Conservation (phyloP, 2,888 invertebrate species). For the Dicyrtomina minuta region DNA sequence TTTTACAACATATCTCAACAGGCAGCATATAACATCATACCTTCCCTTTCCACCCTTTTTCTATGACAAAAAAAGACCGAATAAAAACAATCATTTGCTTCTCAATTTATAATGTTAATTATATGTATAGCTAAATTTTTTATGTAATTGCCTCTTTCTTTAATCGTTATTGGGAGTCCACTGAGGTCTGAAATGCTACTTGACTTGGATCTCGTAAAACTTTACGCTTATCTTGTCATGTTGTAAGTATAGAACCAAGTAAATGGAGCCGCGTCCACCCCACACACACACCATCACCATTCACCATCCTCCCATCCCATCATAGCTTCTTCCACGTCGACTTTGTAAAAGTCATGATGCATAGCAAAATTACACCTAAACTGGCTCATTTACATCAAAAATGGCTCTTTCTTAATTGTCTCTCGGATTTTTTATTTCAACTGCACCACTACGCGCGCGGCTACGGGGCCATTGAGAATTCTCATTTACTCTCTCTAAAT, state of each 20-base stretch:
- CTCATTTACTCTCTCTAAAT: slow-evolving; percentile 5
- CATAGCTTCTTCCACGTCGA: slow-evolving; percentile 18
- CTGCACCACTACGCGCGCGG: not conserved
- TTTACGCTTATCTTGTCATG: not conserved
- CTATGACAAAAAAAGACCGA: too few relatives aligned
- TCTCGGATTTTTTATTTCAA: not conserved
- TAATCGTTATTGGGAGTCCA: too few relatives aligned
- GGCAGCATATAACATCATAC: too few relatives aligned
- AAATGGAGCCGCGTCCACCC: not conserved
- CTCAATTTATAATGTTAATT: too few relatives aligned
- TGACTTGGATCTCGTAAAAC: not conserved
- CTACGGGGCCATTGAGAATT: slow-evolving; percentile 7
- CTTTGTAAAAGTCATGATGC: slow-evolving; percentile 36
- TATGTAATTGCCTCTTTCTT: too few relatives aligned
- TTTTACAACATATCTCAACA: too few relatives aligned
- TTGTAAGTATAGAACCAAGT: too few relatives aligned
- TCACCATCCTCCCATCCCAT: too few relatives aligned
- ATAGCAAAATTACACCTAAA: slow-evolving; percentile 34
- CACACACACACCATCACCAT: too few relatives aligned
- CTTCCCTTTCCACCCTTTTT: too few relatives aligned
- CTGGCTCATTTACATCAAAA: slow-evolving; percentile 34
- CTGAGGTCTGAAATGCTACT: not conserved
- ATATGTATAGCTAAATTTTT: too few relatives aligned
- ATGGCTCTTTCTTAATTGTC: slow-evolving; percentile 27
- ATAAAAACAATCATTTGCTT: too few relatives aligned